Conservation (phyloP, 2,888 invertebrate species). For the Coecobrya sp. region DNA sequence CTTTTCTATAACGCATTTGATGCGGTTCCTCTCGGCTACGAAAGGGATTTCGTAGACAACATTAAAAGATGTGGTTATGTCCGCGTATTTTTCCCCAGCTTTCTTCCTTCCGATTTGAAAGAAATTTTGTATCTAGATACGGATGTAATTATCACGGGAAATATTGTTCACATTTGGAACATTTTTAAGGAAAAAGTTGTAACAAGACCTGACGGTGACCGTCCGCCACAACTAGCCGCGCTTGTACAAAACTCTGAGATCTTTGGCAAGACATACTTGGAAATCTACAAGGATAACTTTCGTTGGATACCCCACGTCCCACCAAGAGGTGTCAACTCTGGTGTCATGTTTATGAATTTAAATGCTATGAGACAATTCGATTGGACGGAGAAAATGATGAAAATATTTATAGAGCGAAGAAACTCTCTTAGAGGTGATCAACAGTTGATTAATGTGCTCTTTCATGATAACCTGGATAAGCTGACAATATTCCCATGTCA, state of each 20-base stretch:
- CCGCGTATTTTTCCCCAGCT: slow-evolving; percentile 32
- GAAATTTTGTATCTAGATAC: slow-evolving; percentile 44
- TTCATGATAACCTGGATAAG: slow-evolving; percentile 12
- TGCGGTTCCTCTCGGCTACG: not conserved
- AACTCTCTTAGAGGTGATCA: not conserved
- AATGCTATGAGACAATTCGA: slow-evolving; percentile 48
- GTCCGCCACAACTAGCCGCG: not conserved
- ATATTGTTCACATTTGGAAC: slow-evolving; percentile 40
- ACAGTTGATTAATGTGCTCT: slow-evolving; percentile 45
- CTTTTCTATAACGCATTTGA: slow-evolving; percentile 9
- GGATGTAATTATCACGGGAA: slow-evolving; percentile 42
- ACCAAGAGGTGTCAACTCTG: slow-evolving; percentile 39
- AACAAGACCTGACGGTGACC: not conserved
- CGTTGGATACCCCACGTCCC: slow-evolving; percentile 31
- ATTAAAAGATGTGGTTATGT: slow-evolving; percentile 11
- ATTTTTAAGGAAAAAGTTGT: not conserved
- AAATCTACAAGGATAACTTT: slow-evolving; percentile 23
- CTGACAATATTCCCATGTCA: slow-evolving; percentile 22
- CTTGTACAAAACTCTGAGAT: slow-evolving; percentile 25
- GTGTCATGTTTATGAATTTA: slow-evolving; percentile 62
- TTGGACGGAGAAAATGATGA: slow-evolving; percentile 10
- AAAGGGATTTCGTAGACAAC: slow-evolving; percentile 12
- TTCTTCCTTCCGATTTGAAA: not conserved
- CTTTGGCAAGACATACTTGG: not conserved
- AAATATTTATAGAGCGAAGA: not conserved